A percentile compares a stretch with the other conserved stretches of the same genome.
Conservation (phyloP, 37 sponge, comb jelly and placozoan genomes). For the Tethya wilhelma region DNA sequence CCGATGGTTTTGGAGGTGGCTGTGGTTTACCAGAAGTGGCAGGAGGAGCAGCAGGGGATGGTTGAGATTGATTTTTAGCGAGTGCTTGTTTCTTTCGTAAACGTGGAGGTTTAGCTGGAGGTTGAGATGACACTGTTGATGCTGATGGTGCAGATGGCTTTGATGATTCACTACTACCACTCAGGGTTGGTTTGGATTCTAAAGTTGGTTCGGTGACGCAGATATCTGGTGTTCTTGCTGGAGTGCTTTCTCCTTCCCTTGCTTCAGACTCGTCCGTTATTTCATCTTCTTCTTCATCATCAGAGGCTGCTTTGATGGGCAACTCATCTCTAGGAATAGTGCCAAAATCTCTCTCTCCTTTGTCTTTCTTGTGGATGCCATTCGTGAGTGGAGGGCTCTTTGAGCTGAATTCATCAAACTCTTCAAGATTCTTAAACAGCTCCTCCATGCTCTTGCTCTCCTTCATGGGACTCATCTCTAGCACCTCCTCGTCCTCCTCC, state of each 20-base stretch:
- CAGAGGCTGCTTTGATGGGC: not conserved
- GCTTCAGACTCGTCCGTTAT: not conserved
- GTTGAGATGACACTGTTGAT: not conserved
- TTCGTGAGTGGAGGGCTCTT: not conserved
- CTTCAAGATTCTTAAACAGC: conserved; percentile 56
- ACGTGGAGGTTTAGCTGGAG: conserved; percentile 7
- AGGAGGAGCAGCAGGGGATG: not conserved
- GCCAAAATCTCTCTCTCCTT: conserved; percentile 33
- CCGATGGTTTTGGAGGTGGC: conserved; percentile 2
- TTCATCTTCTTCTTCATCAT: conserved; percentile 39
- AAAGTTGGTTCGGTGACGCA: not conserved
- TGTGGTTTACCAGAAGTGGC: not conserved
- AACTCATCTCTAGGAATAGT: conserved; percentile 44
- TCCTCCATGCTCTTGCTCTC: conserved; percentile 63
- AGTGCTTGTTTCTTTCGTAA: not conserved
- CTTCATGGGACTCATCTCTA: not conserved
- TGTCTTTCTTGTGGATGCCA: not conserved
- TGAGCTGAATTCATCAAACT: conserved; percentile 53
- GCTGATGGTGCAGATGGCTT: not conserved
- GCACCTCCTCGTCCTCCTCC: not conserved
- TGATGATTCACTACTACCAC: not conserved
- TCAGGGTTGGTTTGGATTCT: not conserved
- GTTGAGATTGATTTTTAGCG: not conserved
- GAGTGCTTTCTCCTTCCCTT: not conserved
- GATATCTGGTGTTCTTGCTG: not conserved